Percentiles rank a stretch among this genome's conserved stretches.
These are phyloP conservation scores for Dryomyza anilis DNA, from an alignment of 2,888 invertebrate genomes.

Conservation along the genomic window DNA sequence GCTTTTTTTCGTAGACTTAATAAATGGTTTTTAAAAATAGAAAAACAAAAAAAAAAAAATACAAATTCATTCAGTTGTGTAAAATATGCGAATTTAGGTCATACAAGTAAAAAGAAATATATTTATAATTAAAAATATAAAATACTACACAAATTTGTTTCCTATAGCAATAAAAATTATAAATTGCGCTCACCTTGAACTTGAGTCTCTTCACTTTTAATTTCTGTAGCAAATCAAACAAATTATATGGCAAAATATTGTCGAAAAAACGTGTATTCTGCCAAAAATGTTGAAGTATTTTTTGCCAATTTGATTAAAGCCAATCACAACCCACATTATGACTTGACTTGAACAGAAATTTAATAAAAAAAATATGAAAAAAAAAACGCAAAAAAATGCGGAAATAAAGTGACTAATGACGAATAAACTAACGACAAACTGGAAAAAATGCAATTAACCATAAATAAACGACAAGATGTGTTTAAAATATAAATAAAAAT, in stretches of 20 bases:
- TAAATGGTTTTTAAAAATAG: no score
- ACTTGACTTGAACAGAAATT: background rate
- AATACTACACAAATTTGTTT: no score
- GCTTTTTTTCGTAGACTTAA: no score
- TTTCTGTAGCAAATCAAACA: background rate
- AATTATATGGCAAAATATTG: background rate
- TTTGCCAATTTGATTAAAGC: slow-evolving; percentile 2
- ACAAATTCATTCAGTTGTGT: no score
- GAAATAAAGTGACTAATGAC: background rate
- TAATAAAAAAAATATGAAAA: background rate
- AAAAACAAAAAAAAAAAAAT: no score
- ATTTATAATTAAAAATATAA: no score
- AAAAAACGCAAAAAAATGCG: background rate
- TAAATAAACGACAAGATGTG: background rate
- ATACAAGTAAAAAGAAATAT: no score
- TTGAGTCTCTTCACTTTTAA: slow-evolving; percentile 11
- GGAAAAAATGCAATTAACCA: background rate
- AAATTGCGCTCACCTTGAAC: slow-evolving; percentile 5
- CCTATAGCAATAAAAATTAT: no score
- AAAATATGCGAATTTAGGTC: no score
- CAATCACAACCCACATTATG: background rate
- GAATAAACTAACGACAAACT: background rate
- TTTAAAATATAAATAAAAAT: background rate
- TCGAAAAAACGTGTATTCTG: background rate
- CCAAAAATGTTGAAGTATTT: background rate